phyloP scores from a whole-genome alignment of 2,113 vertebrate species.

The Mustela nigripes region DNA sequence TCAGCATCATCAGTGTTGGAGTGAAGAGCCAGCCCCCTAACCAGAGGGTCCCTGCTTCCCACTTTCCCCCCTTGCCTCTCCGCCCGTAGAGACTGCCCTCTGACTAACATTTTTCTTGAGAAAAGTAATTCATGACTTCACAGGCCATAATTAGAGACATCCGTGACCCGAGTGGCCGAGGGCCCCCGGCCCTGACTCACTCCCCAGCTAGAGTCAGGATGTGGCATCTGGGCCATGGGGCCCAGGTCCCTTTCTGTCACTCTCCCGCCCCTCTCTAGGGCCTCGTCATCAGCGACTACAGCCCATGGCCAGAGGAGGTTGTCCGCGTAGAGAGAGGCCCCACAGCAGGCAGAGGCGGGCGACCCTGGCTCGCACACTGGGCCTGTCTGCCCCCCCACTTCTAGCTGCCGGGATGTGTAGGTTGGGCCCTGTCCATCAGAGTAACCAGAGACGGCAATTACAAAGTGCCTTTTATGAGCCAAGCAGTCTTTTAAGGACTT shows the following conservation, averaged over 20 bases:
- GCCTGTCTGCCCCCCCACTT: not conserved
- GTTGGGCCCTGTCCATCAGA: no score
- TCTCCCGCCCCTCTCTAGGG: not conserved
- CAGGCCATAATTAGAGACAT: constrained; percentile 54
- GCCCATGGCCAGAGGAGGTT: not conserved
- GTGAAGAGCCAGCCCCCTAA: not conserved
- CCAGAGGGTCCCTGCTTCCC: not conserved
- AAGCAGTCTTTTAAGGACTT: not conserved
- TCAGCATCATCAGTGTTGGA: rapidly evolving
- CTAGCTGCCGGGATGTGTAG: not conserved
- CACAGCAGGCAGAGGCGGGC: not conserved
- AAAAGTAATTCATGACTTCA: constrained; percentile 55
- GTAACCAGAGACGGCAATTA: not conserved
- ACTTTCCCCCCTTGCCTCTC: not conserved
- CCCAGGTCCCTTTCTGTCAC: not conserved
- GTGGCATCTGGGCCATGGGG: not conserved
- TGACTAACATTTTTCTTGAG: constrained; percentile 61
- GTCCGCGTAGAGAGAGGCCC: not conserved
- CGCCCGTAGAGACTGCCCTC: not conserved
- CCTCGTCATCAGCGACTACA: rapidly evolving
- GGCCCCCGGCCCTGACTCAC: not conserved
- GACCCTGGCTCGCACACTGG: not conserved
- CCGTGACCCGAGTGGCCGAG: not conserved
- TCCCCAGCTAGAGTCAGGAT: not conserved
- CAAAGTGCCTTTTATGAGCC: not conserved